Conservation (phyloP, 2,888 invertebrate genomes). For the Ptychoptera albimana region DNA sequence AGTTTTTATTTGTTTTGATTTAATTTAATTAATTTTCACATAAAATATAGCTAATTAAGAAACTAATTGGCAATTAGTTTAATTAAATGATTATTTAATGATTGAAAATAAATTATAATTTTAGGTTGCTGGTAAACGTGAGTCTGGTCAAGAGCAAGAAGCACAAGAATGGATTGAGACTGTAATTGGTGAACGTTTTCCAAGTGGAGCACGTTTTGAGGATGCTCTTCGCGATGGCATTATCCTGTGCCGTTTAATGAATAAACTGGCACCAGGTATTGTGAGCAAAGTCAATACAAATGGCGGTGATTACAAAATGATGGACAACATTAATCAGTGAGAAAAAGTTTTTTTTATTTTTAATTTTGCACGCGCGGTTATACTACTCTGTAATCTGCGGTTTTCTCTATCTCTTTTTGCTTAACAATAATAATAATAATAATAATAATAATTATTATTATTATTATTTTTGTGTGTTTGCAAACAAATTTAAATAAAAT, state of each 20-base stretch:
- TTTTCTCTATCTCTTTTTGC: no score
- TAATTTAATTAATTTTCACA: neutral
- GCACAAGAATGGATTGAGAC: constrained; percentile 77
- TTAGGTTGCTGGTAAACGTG: constrained; percentile 67
- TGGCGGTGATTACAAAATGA: constrained; percentile 87
- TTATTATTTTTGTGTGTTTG: no score
- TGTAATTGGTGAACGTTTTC: constrained; percentile 59
- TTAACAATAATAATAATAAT: no score
- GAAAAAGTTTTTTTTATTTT: constrained; percentile 16
- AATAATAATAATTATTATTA: no score
- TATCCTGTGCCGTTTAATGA: constrained; percentile 78
- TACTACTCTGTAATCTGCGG: no score
- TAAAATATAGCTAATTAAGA: no score
- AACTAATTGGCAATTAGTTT: no score
- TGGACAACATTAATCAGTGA: constrained; percentile 89
- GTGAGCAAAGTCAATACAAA: constrained; percentile 68
- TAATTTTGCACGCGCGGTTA: no score
- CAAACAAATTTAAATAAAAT: no score
- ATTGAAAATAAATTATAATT: no score
- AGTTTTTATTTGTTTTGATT: neutral
- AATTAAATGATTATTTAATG: no score
- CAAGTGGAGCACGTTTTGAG: constrained; percentile 52
- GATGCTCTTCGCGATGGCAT: constrained; percentile 69
- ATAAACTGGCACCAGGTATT: constrained; percentile 69
- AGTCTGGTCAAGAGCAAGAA: constrained; percentile 61